Base-by-base conservation (phyloP, 2,113 vertebrate genomes). In the Raja brachyura region DNA sequence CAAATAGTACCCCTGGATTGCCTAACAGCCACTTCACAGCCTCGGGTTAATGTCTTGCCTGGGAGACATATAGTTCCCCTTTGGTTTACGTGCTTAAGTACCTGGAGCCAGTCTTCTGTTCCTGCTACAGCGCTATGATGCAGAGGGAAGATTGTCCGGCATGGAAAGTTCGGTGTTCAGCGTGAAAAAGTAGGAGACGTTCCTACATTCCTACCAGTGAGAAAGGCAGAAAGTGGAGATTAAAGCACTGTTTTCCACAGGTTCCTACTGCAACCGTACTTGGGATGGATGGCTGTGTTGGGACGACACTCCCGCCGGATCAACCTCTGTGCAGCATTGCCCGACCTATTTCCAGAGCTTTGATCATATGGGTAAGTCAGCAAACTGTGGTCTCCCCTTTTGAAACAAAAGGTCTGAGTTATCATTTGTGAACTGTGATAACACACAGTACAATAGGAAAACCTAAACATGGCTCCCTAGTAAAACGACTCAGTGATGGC, bases 241-340 rank as follows among this genome's bases (percentile, higher is more conserved):
- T 83, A 54, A 83, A 13, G 1, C 56, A 10, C 79, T 83, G 54
- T 28, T 28, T 83, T 13, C 1, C 79, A 16, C 93, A 97, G 97
- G 94, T 3, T 31, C 93, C 1, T 96, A 95, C 94, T 97, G 97
- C 94, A 97, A 97, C 93, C 96, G 97, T 54, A 97, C 97, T 0
- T 97, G 97, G 97, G 97, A 97, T 0, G 97, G 97, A 33, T 97
- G 96, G 96, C 93, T 97, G 74, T 97, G 97, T 54, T 97, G 97
- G 97, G 95, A 93, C 7, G 97, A 97, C 90, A 93, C 96, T 0
- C 0, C 92, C 74, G 96, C 96, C 1, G 96, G 96, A 22, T 93
- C 68, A 25, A 96, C 94, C 0, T 93, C 94, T 20, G 93, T 95
- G 76, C 97, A 97, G 94, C 94, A 94, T 93, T 97, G 97, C 93